Evolutionary conservation across 2,113 vertebrate species (phyloP), one percentile per base, ranked within the genome.

Genomic region (Etheostoma cragini): DNA sequence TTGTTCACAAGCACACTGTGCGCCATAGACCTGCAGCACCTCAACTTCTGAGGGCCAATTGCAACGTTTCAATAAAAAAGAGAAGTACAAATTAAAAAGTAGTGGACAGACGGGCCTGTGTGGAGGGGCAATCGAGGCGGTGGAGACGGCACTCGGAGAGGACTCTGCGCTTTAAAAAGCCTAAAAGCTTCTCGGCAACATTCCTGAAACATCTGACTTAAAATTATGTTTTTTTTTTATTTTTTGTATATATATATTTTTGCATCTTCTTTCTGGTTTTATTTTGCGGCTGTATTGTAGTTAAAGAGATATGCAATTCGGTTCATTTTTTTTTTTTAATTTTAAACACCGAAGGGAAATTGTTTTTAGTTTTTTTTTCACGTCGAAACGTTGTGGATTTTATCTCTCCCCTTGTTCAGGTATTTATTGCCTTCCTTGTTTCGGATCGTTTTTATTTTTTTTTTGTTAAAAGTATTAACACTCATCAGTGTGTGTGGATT

Each of bases 1-100:
- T 90, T 98, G 68, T 98, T 99, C 88, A 96, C 95, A 1, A 98
- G 97, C 95, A 97, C 97, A 53, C 94, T 99, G 86, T 98, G 97
- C 90, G 93, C 96, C 21, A 96, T 97, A 89, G 97, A 99, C 91
- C 87, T 97, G 71, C 96, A 96, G 17, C 94, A 96, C 74, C 90
- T 98, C 64, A 94, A 96, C 82, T 98, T 97, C 86, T 97, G 95
- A 94, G 72, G 72, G 62, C 15, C 35, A 7, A 49, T 58, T 6
- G 19, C 3, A 3, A 3, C 14, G 6, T 62, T 47, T 24, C 26
- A n/a, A 35, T 0, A 76, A 3, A 16, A 56, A 19, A 3, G 16
- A 61, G 35, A 22, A 38, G 3, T 19, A 62, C 7, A n/a, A 63
- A 42, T 3, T 22, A 19, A 26, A 8, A 26, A 67, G 38, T 22